A percentile compares a stretch with the other conserved stretches of the same genome.
Conservation (phyloP, 1,140 invertebrate genomes). For the Linepithema humile region DNA sequence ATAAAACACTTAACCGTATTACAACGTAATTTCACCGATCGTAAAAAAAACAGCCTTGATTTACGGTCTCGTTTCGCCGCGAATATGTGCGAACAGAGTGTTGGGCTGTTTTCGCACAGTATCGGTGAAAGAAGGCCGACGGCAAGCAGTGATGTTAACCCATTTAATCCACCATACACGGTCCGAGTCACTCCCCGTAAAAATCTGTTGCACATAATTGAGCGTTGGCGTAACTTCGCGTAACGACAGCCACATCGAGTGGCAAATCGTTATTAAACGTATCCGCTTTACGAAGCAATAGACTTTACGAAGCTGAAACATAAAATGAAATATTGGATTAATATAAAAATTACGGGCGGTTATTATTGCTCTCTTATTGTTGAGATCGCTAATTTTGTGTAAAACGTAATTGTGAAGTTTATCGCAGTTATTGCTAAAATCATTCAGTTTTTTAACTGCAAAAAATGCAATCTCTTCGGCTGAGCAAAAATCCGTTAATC, state of each 20-base stretch:
- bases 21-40: conserved; percentile 54
- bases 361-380: neutral
- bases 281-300: neutral
- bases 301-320: neutral
- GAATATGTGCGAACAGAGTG: neutral
- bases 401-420: neutral
- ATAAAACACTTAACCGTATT: conserved; percentile 40
- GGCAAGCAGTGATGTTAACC: conserved; percentile 37
- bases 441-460: too few relatives aligned
- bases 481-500: conserved; percentile 5
- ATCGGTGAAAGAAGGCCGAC: conserved; percentile 32
- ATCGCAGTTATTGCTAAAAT: neutral
- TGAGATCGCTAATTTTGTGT: neutral
- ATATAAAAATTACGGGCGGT: neutral
- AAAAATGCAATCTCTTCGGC: too few relatives aligned
- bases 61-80: conserved; percentile 53
- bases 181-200: conserved; percentile 5
- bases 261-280: neutral
- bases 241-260: neutral
- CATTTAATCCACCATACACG: conserved; percentile 53
- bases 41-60: conserved; percentile 54
- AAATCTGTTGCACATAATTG: conserved; percentile 52
- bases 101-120: neutral
- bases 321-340: neutral
- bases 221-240: conserved; percentile 1